Evolutionary conservation across 2,113 vertebrate genomes (phyloP).

Genomic region (Uria lomvia): DNA sequence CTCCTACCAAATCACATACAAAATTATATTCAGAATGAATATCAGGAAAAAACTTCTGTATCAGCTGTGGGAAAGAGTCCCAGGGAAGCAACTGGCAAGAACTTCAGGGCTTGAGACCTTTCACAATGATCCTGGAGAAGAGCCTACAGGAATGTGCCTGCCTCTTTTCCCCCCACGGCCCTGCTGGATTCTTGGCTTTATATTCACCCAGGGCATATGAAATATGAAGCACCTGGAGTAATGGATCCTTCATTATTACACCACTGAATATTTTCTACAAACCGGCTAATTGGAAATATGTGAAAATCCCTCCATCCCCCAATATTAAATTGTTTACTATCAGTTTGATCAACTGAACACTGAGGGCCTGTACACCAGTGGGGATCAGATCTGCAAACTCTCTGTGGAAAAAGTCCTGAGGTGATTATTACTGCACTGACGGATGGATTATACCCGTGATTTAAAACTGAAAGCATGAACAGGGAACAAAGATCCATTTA

Average conservation of each 20-base stretch:
- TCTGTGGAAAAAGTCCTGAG: not conserved
- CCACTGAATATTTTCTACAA: not conserved
- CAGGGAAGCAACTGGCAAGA: not conserved
- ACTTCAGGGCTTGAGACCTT: not conserved
- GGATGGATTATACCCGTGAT: not conserved
- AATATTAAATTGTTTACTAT: not conserved
- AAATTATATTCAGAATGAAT: not conserved
- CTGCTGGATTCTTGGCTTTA: not conserved
- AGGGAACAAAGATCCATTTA: not conserved
- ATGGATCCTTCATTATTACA: not conserved
- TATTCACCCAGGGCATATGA: not conserved
- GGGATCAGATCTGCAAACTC: not conserved
- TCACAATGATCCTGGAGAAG: not conserved
- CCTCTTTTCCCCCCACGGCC: not conserved
- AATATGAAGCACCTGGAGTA: not conserved
- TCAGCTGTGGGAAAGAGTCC: not conserved
- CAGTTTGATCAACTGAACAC: not conserved
- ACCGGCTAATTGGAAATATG: not conserved
- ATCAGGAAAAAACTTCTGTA: not conserved
- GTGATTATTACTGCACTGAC: not conserved
- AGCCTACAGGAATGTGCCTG: not conserved
- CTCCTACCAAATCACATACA: not conserved
- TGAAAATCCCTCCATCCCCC: not conserved
- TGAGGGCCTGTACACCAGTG: not conserved
- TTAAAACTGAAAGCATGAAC: not conserved